phyloP scores from a whole-genome alignment of 2,797 vertebrate species.

The Arremon aurantiirostris region DNA sequence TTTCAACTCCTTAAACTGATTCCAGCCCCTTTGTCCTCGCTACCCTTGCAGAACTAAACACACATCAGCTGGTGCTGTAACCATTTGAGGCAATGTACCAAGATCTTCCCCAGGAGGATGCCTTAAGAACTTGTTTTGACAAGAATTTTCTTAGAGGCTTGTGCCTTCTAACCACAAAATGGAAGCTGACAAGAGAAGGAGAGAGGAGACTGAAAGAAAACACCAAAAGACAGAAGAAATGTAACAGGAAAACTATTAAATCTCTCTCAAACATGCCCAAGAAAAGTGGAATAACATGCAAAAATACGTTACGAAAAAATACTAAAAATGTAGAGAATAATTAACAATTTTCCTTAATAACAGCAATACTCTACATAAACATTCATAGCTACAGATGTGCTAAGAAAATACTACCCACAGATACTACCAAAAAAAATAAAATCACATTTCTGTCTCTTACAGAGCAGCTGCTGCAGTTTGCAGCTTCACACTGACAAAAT shows the following conservation, averaged over 20 bases:
- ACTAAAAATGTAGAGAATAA: neutral
- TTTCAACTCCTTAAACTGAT: neutral
- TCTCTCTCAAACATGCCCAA: neutral
- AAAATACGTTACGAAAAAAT: neutral
- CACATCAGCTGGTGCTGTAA: neutral
- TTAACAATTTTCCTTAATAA: neutral
- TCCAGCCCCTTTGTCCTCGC: neutral
- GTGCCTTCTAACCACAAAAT: neutral
- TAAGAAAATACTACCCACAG: neutral
- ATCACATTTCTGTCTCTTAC: neutral
- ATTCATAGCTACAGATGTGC: neutral
- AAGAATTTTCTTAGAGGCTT: neutral
- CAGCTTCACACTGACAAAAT: neutral
- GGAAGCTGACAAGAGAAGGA: neutral
- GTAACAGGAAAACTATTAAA: neutral
- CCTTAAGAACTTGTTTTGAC: neutral
- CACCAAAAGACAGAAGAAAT: neutral
- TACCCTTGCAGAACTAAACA: neutral
- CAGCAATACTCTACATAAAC: neutral
- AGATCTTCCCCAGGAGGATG: neutral
- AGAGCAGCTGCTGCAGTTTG: neutral
- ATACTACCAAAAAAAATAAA: neutral
- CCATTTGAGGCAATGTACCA: neutral
- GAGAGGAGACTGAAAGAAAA: neutral
- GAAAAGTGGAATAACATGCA: neutral